phyloP scores from a whole-genome alignment of 2,113 vertebrate species.

The Manacus vitellinus region DNA sequence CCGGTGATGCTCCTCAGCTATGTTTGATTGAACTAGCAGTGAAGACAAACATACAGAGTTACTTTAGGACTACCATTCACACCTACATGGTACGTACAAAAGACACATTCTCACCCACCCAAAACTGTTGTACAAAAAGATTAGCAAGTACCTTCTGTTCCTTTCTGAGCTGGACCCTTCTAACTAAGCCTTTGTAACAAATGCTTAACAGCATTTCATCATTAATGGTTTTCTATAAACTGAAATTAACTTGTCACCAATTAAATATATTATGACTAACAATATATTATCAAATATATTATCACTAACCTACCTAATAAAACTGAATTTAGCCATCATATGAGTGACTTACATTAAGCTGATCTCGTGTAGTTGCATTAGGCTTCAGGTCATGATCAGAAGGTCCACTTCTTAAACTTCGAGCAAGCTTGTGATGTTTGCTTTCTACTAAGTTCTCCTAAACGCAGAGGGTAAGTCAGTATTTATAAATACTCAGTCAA shows the following conservation, averaged over 20 bases:
- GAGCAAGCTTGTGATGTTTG: constrained; percentile 97
- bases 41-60: not conserved
- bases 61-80: not conserved
- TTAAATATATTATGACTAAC: not conserved
- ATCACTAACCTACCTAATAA: not conserved
- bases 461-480: not conserved
- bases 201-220: not conserved
- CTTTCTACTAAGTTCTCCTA: constrained; percentile 99
- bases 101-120: rapidly evolving
- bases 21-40: rapidly evolving
- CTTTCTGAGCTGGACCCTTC: not conserved
- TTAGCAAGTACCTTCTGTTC: not conserved
- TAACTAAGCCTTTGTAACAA: not conserved
- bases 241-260: not conserved
- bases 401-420: constrained; percentile 95
- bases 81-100: not conserved
- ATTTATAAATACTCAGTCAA: not conserved
- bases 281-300: not conserved
- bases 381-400: constrained; percentile 98
- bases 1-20: not conserved
- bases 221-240: not conserved
- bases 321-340: not conserved
- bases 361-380: constrained; percentile 94
- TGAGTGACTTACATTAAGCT: constrained; percentile 87
- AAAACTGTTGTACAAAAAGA: not conserved